These are phyloP conservation scores for Conops quadrifasciatus DNA, from an alignment of 2,888 invertebrate species.

Conservation along the genomic window DNA sequence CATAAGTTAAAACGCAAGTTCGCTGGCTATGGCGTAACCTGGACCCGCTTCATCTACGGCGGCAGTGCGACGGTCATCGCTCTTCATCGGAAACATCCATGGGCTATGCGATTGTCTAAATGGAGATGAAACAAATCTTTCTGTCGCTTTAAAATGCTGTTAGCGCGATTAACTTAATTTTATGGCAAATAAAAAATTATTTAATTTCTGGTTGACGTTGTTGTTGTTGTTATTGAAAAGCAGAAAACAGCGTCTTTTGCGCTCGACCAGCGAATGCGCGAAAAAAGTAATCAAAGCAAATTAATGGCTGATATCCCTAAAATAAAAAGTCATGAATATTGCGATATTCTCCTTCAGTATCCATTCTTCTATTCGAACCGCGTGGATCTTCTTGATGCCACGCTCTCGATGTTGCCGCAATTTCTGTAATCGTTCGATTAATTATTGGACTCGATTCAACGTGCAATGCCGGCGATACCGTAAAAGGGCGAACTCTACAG, in stretches of 20 bases:
- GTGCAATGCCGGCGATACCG: too few relatives aligned
- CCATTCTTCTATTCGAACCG: neutral
- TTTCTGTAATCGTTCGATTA: too few relatives aligned
- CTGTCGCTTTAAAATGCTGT: conserved; percentile 34
- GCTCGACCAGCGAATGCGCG: conserved; percentile 19
- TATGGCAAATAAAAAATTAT: conserved; percentile 45
- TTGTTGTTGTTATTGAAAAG: conserved; percentile 2
- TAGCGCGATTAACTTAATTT: conserved; percentile 48
- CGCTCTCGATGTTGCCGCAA: too few relatives aligned
- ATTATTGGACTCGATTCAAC: too few relatives aligned
- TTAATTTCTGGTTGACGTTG: conserved; percentile 51
- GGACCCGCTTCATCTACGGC: too few relatives aligned
- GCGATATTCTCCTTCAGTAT: neutral
- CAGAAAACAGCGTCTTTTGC: conserved; percentile 1
- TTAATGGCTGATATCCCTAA: neutral
- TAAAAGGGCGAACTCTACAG: too few relatives aligned
- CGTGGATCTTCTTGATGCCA: too few relatives aligned
- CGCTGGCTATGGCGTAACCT: too few relatives aligned
- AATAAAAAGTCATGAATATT: neutral
- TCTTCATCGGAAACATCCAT: too few relatives aligned
- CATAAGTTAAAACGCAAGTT: too few relatives aligned
- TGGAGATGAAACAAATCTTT: conserved; percentile 31
- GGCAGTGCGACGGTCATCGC: too few relatives aligned
- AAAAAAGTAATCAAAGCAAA: neutral
- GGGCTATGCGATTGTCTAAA: neutral